phyloP scores from a whole-genome alignment of 2,888 invertebrate genomes.

The Periphyllus acericola region DNA sequence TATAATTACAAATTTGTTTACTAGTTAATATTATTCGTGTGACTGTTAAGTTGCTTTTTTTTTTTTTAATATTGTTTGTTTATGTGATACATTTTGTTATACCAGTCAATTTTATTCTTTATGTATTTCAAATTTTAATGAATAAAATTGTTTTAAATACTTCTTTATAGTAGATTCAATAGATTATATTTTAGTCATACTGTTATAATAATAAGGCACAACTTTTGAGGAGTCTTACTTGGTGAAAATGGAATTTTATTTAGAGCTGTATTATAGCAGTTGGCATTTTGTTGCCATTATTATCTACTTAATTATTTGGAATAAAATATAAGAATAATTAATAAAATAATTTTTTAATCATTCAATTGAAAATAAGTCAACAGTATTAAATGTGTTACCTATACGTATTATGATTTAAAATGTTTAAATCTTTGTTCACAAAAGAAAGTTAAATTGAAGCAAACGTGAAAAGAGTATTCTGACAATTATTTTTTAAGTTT shows the following conservation, averaged over 20 bases:
- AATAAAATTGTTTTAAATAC: background rate
- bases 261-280: background rate
- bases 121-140: background rate
- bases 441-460: too few species aligned
- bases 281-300: background rate
- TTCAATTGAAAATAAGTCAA: background rate
- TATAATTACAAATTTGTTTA: background rate
- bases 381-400: background rate
- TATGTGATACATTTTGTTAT: conserved; percentile 41
- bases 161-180: background rate
- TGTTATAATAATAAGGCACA: background rate
- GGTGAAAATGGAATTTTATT: background rate
- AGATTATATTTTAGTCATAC: background rate
- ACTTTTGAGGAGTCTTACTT: background rate
- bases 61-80: background rate
- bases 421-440: too few species aligned
- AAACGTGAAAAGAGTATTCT: too few species aligned
- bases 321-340: background rate
- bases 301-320: conserved; percentile 36
- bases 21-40: background rate
- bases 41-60: background rate
- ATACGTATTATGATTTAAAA: too few species aligned
- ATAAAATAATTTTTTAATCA: background rate
- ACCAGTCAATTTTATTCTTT: background rate
- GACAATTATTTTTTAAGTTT: too few species aligned